Evolutionary conservation across 2,888 invertebrate species (phyloP), one percentile per base, ranked within the genome.

Genomic region (Eupeodes luniger): DNA sequence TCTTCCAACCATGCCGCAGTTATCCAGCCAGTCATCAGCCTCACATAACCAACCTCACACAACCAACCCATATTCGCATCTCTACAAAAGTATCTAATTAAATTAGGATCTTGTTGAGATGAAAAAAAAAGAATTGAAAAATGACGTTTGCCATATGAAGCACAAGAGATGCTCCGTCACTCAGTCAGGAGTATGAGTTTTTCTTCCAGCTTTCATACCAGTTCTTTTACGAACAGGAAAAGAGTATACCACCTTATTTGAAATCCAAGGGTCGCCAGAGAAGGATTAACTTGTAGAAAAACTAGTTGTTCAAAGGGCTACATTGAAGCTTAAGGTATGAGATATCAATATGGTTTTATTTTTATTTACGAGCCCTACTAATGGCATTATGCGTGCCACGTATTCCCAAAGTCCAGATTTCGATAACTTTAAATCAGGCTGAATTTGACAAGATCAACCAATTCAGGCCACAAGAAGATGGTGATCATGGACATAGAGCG

Each of bases 71-170:
- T 44, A 82, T 77, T 69, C 53, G 78, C 40, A 40, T 67, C 66
- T 64, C 64, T 83, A n/a, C 72, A 78, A 84, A 80, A 84, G 80
- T 55, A 84, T 84, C 75, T 84, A 80, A 85, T 85, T 85, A 85
- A 85, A 85, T 85, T 85, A 67, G 67, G 69, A 82, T 85, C 55
- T 82, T 69, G 82, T 75, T 82, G 69, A 70, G 72, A 27, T 27
- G n/a, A 61, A 74, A 62, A 51, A 55, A 85, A 85, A 85, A 19
- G 19, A 19, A 85, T 85, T 85, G 85, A 82, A 85, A 85, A 82
- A 85, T 78, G 82, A 82, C 85, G 55, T 85, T 85, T 82, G 78
- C 77, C 85, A 85, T 82, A 74, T 85, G 78, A 82, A 61, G 81
- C 61, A 77, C 74, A 85, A 78, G 67, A 77, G 82, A 85, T 82